These are phyloP conservation scores for Chroicocephalus ridibundus DNA, from an alignment of 2,113 vertebrate species.

Conservation along the genomic window DNA sequence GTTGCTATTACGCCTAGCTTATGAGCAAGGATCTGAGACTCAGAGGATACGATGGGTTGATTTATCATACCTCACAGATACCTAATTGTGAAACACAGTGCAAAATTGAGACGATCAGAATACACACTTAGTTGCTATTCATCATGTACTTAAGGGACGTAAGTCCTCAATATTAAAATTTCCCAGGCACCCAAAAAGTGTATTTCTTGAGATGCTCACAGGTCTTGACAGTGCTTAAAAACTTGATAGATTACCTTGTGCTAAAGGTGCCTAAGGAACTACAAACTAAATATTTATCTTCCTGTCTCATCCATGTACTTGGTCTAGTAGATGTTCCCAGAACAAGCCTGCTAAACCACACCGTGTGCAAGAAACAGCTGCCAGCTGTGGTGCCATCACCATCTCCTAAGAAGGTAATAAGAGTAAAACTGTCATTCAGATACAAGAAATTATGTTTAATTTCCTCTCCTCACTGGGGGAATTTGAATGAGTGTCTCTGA, in stretches of 20 bases:
- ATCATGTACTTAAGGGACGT: background rate
- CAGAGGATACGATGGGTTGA: background rate
- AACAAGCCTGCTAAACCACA: background rate
- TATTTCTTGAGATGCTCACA: background rate
- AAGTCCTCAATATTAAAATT: background rate
- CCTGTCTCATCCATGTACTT: background rate
- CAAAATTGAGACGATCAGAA: background rate
- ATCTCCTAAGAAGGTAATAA: background rate
- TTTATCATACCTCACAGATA: background rate
- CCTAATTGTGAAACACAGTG: background rate
- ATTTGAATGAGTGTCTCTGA: background rate
- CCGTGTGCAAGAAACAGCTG: background rate
- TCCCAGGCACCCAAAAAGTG: background rate
- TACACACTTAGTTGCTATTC: background rate
- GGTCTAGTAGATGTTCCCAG: background rate
- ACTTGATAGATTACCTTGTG: background rate
- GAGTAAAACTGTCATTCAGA: background rate
- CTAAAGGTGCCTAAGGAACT: background rate
- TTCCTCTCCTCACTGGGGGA: background rate
- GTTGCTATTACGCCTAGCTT: background rate
- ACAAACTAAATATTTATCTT: slow-evolving; percentile 8
- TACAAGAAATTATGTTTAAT: background rate
- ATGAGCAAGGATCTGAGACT: background rate
- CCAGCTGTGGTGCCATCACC: background rate
- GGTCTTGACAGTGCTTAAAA: background rate